Base-by-base conservation (phyloP, 2,888 invertebrate species). In the Clusia tigrina region DNA sequence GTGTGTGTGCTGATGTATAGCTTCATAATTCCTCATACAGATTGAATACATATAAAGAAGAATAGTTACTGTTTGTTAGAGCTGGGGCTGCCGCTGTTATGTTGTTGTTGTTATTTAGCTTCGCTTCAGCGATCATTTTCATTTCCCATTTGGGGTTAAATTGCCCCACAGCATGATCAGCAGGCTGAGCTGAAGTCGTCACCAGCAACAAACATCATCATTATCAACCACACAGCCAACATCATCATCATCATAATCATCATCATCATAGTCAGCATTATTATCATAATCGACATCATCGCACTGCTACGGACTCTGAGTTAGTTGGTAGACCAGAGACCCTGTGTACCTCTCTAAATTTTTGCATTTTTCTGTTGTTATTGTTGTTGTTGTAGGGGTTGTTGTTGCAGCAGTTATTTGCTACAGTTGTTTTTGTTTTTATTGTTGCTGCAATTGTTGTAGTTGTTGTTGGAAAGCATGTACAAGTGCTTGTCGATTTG, bases 41-140 rank as follows among this genome's bases (percentile, higher is more conserved):
- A 42, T 12, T 23, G 17, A 15, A 54, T 20, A 22, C 22, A 18
- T 55, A 59, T 26, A 51, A 38, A 38, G n/a, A 42, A 15, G n/a
- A 23, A n/a, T 42, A 18, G 57, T 23, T 46, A 46, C 32, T 6
- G 23, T 62, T 70, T 74, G 72, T n/a, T n/a, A n/a, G n/a, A n/a
- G n/a, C n/a, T n/a, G n/a, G n/a, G n/a, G 67, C 60, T 58, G 67
- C 61, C 55, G 55, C 62, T 63, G 64, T 60, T 63, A 37, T 71
- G 70, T 68, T 71, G 71, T 58, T 68, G 61, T 46, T 57, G 17
- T 58, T 61, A 61, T 75, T 76, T 69, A 71, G 78, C 74, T 73
- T 69, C 74, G 77, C 78, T 78, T 77, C 72, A 76, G 76, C 74
- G 77, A 78, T 77, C 78, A 73, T 74, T 78, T 72, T 73, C 78